Evolutionary conservation across 1,140 invertebrate species (phyloP), one percentile per base, ranked within the genome.

Genomic region (Achroia grisella): DNA sequence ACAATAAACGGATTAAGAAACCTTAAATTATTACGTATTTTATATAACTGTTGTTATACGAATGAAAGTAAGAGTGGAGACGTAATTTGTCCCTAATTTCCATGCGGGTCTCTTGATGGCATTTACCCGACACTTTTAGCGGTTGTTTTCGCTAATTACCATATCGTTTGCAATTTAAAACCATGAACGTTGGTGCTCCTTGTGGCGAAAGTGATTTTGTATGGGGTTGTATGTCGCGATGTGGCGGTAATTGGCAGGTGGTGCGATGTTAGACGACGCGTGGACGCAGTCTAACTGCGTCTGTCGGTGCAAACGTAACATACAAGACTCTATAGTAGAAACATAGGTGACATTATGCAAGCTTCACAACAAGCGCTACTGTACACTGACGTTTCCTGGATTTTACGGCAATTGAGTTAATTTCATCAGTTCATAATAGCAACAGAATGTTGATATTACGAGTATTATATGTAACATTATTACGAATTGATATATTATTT

Each of bases 111-210:
- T 59, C 47, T 61, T 55, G 48, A 64, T 81, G 74, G 64, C 72
- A 75, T 82, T 82, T 82, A 72, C 44, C 61, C 46, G 62, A 58
- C 44, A 62, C 61, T 84, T 73, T 76, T 72, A 74, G 69, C 61
- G 45, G 64, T 63, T 78, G 76, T 81, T 81, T 74, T 78, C 73
- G 57, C 80, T 84, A 84, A 84, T 81, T 84, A 84, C 76, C 76
- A 84, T 81, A 71, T 81, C 66, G 77, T 84, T 84, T 81, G 76
- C 74, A 84, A 84, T 84, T 84, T 80, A 80, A 78, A 80, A 75
- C 62, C 56, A 53, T 71, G 60, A 62, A 56, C 41, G 52, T 57
- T 50, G 29, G 58, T 60, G 40, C 36, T 56, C 57, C 61, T 56
- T 60, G 50, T 58, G 59, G 66, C 64, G 78, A 77, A 79, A 75